Conservation (phyloP, 2,113 vertebrate species). For the Pipra filicauda region DNA sequence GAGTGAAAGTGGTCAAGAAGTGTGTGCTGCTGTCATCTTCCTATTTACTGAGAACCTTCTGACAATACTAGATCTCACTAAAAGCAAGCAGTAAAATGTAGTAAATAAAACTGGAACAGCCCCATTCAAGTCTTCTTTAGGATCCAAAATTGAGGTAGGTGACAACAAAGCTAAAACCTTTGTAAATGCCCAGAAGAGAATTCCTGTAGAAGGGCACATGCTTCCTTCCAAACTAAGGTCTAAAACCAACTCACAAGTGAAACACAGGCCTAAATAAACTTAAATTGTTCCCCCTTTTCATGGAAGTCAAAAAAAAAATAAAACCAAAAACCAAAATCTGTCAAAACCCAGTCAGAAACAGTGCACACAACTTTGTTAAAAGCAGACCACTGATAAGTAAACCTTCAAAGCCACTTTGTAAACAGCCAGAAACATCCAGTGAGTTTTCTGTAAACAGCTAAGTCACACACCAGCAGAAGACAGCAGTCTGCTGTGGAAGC, state of each 20-base stretch:
- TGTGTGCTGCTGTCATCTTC: not conserved
- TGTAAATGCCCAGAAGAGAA: not conserved
- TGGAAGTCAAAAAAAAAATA: not conserved
- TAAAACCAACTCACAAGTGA: not conserved
- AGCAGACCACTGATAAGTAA: constrained; percentile 61
- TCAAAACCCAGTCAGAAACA: not conserved
- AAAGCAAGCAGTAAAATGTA: not conserved
- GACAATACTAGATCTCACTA: not conserved
- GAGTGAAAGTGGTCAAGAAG: not conserved
- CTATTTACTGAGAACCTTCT: not conserved
- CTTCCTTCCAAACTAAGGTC: not conserved
- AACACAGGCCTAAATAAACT: not conserved
- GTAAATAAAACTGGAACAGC: not conserved
- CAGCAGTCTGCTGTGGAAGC: not conserved
- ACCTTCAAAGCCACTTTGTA: constrained; percentile 55
- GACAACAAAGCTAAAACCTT: not conserved
- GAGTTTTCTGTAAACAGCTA: constrained; percentile 59
- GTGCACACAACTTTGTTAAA: not conserved
- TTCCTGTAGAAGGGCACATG: not conserved
- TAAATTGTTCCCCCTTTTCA: not conserved
- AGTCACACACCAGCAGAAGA: constrained; percentile 7
- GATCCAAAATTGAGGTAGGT: not conserved
- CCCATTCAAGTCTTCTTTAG: not conserved
- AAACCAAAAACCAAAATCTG: not conserved
- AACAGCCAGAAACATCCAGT: constrained; percentile 62